phyloP scores from a whole-genome alignment of 1,140 invertebrate genomes.

The Tetramorium parvispinum region DNA sequence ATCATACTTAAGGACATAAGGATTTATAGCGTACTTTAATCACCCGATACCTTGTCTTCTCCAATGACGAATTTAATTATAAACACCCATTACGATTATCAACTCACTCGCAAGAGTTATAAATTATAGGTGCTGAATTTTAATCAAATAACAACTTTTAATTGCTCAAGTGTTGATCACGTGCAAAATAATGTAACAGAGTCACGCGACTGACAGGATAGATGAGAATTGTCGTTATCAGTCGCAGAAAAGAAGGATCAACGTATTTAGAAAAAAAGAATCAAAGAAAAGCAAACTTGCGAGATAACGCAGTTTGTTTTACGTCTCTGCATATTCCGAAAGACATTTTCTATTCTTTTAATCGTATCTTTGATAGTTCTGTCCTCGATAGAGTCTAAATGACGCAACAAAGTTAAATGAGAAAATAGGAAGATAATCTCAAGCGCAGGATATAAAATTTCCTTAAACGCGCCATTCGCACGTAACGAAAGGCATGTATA shows the following conservation, averaged over 20 bases:
- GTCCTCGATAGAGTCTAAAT: background rate
- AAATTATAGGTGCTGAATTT: conserved; percentile 34
- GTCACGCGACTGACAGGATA: background rate
- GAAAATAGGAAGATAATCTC: background rate
- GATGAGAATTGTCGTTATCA: background rate
- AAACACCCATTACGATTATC: conserved; percentile 24
- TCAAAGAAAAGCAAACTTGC: background rate
- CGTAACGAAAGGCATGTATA: background rate
- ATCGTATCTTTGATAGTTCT: background rate
- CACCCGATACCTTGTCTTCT: background rate
- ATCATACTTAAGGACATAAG: background rate
- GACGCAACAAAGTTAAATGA: background rate
- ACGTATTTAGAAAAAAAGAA: background rate
- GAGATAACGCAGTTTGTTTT: background rate
- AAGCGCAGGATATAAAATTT: background rate
- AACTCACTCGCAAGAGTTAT: background rate
- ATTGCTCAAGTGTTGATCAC: conserved; percentile 51
- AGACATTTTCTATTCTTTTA: background rate
- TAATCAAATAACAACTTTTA: conserved; percentile 37
- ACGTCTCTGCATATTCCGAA: background rate
- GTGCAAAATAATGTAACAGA: background rate
- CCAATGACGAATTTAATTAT: conserved; percentile 25
- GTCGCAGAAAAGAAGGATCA: background rate
- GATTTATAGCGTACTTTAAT: conserved; percentile 30
- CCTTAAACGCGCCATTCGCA: background rate